Conservation (phyloP, 2,888 invertebrate species). For the Myopa tessellatipennis region DNA sequence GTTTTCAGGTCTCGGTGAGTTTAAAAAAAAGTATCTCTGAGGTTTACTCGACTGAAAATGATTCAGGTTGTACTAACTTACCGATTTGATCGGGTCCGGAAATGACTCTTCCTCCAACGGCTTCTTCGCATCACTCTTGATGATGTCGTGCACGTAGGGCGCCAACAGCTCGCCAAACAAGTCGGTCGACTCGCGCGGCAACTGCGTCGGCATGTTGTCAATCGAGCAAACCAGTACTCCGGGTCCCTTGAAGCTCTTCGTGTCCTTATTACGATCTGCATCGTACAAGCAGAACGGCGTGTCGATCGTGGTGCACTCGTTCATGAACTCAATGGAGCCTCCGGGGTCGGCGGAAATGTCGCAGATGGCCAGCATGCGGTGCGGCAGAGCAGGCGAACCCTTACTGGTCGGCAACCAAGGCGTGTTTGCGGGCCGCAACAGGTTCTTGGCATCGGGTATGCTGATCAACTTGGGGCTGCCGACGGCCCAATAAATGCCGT, state of each 20-base stretch:
- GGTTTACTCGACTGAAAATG: too few relatives aligned
- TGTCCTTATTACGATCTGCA: constrained; percentile 96
- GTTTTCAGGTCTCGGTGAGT: background rate
- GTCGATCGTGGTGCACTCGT: constrained; percentile 99
- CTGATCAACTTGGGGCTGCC: constrained; percentile 95
- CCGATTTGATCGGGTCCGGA: constrained; percentile 63
- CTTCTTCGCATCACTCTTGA: constrained; percentile 83
- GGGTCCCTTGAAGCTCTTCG: constrained; percentile 94
- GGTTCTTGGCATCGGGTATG: constrained; percentile 96
- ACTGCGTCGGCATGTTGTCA: constrained; percentile 99
- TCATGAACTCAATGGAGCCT: constrained; percentile 99
- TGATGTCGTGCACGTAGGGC: constrained; percentile 90
- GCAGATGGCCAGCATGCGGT: constrained; percentile 93
- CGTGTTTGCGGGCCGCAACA: constrained; percentile 87
- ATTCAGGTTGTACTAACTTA: constrained; percentile 49
- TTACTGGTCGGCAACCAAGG: constrained; percentile 93
- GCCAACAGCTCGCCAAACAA: constrained; percentile 94
- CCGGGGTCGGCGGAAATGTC: constrained; percentile 99
- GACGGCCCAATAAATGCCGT: constrained; percentile 99
- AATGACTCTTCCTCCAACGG: constrained; percentile 84
- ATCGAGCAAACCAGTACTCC: constrained; percentile 99
- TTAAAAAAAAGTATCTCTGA: background rate
- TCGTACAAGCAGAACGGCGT: constrained; percentile 99
- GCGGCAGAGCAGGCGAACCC: constrained; percentile 88
- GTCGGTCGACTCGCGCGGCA: constrained; percentile 96